These are phyloP conservation scores for Phocoena sinus DNA, from an alignment of 2,113 vertebrate genomes.

Conservation along the genomic window DNA sequence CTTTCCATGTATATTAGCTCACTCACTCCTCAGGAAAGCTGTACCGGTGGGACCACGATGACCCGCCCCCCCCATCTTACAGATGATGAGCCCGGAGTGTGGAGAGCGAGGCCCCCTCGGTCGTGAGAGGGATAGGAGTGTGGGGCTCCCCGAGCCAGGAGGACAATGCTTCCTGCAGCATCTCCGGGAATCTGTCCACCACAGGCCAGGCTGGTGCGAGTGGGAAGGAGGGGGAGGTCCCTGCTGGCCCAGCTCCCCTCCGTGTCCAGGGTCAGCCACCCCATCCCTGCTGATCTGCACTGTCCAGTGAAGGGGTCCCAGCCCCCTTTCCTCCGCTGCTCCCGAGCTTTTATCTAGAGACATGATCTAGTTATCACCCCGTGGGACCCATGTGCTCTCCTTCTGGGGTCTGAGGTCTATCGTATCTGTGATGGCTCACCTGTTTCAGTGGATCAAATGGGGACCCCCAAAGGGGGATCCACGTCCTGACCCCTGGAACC, in stretches of 20 bases:
- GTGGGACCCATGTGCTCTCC: not conserved
- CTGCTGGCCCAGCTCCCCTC: not conserved
- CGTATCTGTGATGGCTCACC: fast-evolving
- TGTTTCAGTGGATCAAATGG: not conserved
- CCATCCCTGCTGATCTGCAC: too few relatives aligned
- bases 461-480: not conserved
- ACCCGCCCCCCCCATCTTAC: fast-evolving
- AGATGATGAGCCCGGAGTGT: not conserved
- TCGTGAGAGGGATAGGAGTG: not conserved
- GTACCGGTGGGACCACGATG: fast-evolving
- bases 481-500: fast-evolving
- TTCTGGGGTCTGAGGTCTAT: not conserved
- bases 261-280: not conserved
- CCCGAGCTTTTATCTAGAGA: not conserved
- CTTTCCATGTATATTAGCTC: fast-evolving
- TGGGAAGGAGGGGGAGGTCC: not conserved
- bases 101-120: fast-evolving
- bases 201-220: not conserved
- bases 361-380: fast-evolving
- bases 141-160: not conserved
- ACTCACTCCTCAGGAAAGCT: not conserved
- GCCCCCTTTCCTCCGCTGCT: not conserved
- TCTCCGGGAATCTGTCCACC: not conserved
- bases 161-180: fast-evolving
- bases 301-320: fast-evolving